phyloP scores from a whole-genome alignment of 1,140 invertebrate genomes.

The Pseudobourletiella spinata region DNA sequence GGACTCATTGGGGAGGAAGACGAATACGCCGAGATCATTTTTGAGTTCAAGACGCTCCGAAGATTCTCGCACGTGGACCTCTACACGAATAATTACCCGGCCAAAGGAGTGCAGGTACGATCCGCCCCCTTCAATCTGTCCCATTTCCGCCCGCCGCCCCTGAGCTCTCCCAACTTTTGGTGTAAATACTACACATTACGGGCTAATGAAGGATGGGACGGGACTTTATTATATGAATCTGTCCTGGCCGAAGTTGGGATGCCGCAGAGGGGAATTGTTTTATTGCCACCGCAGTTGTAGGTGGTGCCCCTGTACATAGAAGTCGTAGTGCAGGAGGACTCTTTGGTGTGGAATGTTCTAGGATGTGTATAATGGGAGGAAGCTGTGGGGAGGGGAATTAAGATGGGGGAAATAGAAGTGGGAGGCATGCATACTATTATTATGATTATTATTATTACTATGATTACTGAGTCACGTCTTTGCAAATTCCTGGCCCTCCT shows the following conservation, averaged over 20 bases:
- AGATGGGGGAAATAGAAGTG: background rate
- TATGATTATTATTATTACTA: too few relatives aligned
- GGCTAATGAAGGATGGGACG: too few relatives aligned
- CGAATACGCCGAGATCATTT: conserved; percentile 52
- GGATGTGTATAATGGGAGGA: background rate
- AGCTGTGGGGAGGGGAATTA: background rate
- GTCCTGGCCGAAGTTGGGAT: background rate
- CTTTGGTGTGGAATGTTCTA: background rate
- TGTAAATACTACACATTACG: background rate
- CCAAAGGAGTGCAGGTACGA: conserved; percentile 55
- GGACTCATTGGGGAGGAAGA: background rate
- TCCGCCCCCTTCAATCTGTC: background rate
- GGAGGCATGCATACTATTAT: background rate
- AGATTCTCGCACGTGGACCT: conserved; percentile 66
- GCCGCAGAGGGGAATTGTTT: too few relatives aligned
- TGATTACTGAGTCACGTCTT: too few relatives aligned
- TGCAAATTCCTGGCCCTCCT: background rate
- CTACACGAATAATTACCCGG: conserved; percentile 57
- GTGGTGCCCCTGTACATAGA: background rate
- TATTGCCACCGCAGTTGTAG: too few relatives aligned
- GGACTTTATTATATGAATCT: too few relatives aligned
- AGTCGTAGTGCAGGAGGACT: background rate
- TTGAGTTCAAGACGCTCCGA: conserved; percentile 62
- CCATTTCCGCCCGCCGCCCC: background rate
- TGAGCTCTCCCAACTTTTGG: background rate